phyloP scores from a whole-genome alignment of 2,888 invertebrate genomes.

The Chymomyza fuscimana region DNA sequence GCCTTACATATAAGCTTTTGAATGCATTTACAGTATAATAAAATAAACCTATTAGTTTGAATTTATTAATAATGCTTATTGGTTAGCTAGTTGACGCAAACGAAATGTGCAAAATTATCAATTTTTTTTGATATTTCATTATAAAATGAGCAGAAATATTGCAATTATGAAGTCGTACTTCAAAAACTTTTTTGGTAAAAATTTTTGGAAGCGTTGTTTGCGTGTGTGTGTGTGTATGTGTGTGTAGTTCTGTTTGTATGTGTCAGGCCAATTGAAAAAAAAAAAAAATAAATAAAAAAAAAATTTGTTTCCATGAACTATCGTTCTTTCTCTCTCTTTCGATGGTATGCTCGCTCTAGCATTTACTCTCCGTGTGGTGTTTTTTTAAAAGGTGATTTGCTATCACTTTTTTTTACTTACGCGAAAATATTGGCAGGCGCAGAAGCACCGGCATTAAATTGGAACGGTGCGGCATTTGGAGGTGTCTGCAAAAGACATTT shows the following conservation, averaged over 20 bases:
- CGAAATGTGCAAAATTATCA: background rate
- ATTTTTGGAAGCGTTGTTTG: background rate
- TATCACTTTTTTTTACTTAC: constrained; percentile 73
- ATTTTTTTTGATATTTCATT: background rate
- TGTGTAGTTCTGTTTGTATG: background rate
- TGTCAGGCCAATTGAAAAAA: background rate
- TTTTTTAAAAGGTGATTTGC: background rate
- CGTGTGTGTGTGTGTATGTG: background rate
- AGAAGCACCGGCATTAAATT: constrained; percentile 77
- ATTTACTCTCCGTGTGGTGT: constrained; percentile 28
- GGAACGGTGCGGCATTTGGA: constrained; percentile 77
- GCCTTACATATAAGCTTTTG: background rate
- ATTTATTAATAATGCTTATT: background rate
- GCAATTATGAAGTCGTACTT: background rate
- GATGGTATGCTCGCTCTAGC: constrained; percentile 5
- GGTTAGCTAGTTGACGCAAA: background rate
- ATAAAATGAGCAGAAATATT: background rate
- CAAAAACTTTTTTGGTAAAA: background rate
- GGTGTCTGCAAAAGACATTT: constrained; percentile 75
- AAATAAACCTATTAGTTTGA: no score
- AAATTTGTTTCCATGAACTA: background rate
- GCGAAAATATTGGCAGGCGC: constrained; percentile 79
- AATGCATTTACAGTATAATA: background rate
- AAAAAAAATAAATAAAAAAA: constrained; percentile 17
- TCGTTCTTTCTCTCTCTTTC: constrained; percentile 13